phyloP scores from a whole-genome alignment of 2,888 invertebrate species.

The Melipona bicolor region DNA sequence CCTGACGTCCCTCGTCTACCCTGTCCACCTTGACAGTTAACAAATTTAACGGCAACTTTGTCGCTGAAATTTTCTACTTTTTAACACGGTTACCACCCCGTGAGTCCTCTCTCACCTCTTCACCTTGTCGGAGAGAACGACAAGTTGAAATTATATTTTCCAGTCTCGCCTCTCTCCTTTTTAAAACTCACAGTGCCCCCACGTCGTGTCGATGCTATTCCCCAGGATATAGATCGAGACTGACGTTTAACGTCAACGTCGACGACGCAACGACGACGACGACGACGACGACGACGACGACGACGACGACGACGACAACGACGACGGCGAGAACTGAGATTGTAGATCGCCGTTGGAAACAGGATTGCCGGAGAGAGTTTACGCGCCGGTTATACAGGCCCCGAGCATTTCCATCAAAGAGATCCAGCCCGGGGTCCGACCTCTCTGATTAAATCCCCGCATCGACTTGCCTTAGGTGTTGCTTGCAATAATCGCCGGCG shows the following conservation, averaged over 20 bases:
- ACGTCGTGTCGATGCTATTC: background rate
- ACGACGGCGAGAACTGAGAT: conserved; percentile 19
- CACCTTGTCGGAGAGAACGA: background rate
- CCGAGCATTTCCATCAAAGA: conserved; percentile 48
- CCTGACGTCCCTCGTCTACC: background rate
- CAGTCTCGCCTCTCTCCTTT: background rate
- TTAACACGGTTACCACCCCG: background rate
- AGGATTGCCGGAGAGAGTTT: conserved; percentile 19
- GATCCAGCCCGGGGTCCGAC: conserved; percentile 35
- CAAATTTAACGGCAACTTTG: background rate
- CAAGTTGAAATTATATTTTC: conserved; percentile 19
- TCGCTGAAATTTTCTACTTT: background rate
- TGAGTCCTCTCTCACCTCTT: too few species aligned
- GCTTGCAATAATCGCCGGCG: conserved; percentile 31
- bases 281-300: background rate
- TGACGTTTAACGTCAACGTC: background rate
- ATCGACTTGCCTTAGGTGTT: conserved; percentile 45
- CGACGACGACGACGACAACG: background rate
- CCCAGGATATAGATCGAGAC: background rate
- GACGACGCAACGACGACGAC: too few species aligned
- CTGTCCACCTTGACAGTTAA: too few species aligned
- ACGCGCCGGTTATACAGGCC: conserved; percentile 19
- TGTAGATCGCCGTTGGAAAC: conserved; percentile 32
- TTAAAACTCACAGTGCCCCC: background rate
- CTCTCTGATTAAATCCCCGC: conserved; percentile 60